Base-by-base conservation (phyloP, 2,797 vertebrate species). In the Oreochromis grahami region DNA sequence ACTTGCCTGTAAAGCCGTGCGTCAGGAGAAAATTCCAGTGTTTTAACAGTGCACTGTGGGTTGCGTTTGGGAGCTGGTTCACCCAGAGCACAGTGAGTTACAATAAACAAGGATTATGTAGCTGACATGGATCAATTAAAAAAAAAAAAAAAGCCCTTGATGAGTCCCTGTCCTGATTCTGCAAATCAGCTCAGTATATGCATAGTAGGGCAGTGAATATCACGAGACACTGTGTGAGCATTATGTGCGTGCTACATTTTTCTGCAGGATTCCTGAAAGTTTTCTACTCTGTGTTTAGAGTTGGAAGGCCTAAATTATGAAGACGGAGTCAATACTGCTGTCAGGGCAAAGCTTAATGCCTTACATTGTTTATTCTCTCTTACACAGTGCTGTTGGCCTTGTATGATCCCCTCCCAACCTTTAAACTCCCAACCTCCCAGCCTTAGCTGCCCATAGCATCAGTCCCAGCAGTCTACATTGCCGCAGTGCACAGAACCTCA, bases 11-110 rank as follows among this genome's bases (percentile, higher is more conserved):
- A 82, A 85, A 92, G 82, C 81, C n/a, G 41, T 76, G 82, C 70
- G 50, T 84, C 72, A 55, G 52, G 55, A 78, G 89, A 93, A 89
- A 86, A 82, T 90, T 90, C 86, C 85, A 84, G 83, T 52, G 84
- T 85, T 91, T 87, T 81, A 83, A 58, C 77, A 78, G 34, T 19
- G 78, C 68, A 21, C 32, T 82, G 80, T 63, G 56, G 78, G 85
- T 41, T 29, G 63, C 34, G 84, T 91, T 80, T 84, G 81, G 79
- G 60, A 81, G 79, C 50, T 15, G 72, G 55, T 65, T 76, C 45
- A 72, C 65, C 52, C 82, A 82, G 56, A 86, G 65, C 4, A 2
- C 84, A 83, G 38, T 19, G 55, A 48, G 70, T 79, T 74, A 86
- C 83, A 89, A 79, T 83, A 87, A 86, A 85, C 83, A 86, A 87